phyloP scores from a whole-genome alignment of 2,113 vertebrate species.

The Rafetus swinhoei region DNA sequence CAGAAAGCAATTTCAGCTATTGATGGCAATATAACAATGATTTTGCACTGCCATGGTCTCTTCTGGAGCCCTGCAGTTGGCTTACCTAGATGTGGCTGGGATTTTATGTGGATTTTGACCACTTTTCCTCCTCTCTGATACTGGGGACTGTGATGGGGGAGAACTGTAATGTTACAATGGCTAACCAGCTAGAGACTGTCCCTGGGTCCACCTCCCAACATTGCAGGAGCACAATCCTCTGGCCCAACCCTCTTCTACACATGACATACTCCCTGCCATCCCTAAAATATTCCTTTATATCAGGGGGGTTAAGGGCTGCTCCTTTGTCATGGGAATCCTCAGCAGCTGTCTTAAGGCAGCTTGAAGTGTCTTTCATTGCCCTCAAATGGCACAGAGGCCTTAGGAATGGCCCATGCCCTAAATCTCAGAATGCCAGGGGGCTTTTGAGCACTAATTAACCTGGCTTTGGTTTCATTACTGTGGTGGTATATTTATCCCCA shows the following conservation, averaged over 20 bases:
- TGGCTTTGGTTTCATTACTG: neutral
- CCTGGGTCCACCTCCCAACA: neutral
- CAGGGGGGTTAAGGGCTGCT: neutral
- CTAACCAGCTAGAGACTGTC: neutral
- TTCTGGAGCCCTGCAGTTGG: neutral
- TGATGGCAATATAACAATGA: neutral
- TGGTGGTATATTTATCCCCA: neutral
- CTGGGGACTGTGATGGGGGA: too few relatives aligned
- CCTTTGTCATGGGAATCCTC: neutral
- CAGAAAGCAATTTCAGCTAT: neutral
- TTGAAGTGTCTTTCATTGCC: neutral
- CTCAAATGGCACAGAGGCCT: neutral
- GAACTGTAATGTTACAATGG: neutral
- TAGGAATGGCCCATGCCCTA: neutral
- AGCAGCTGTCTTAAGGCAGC: neutral
- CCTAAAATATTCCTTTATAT: neutral
- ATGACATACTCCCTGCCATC: neutral
- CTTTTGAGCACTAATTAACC: neutral
- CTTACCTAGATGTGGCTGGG: neutral
- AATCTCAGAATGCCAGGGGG: neutral
- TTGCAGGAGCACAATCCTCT: neutral
- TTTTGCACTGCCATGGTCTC: neutral
- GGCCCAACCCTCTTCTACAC: neutral
- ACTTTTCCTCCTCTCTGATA: neutral
- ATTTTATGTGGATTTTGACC: neutral